Evolutionary conservation across 1,140 invertebrate genomes (phyloP).

Genomic region (Neocloeon triangulifer): DNA sequence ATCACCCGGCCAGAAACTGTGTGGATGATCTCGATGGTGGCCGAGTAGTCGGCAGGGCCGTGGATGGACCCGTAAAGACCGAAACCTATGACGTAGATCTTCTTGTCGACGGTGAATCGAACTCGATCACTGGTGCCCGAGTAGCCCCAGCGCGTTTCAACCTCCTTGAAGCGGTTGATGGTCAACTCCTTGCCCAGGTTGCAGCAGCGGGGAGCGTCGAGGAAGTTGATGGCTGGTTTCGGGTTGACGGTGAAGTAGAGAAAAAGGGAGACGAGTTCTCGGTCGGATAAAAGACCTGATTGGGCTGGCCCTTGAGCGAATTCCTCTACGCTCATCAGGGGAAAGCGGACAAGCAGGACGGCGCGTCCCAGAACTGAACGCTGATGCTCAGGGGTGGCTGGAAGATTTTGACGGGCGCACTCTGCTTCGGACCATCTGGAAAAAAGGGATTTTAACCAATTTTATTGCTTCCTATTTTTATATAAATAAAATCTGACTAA

Average conservation of each 20-base stretch:
- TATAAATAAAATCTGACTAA: no score
- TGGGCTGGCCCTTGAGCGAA: constrained; percentile 63
- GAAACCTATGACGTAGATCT: constrained; percentile 71
- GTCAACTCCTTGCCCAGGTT: constrained; percentile 66
- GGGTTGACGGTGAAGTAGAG: constrained; percentile 61
- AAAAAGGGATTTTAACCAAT: no score
- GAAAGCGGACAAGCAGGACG: constrained; percentile 55
- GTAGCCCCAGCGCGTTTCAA: constrained; percentile 69
- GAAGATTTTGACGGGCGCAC: constrained; percentile 38
- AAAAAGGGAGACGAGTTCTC: constrained; percentile 56
- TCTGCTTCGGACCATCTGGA: constrained; percentile 58
- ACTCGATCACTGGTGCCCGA: constrained; percentile 69
- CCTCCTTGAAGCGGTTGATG: constrained; percentile 57
- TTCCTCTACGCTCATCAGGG: constrained; percentile 70
- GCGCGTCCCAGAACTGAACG: constrained; percentile 39
- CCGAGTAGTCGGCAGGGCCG: constrained; percentile 59
- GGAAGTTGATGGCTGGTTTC: constrained; percentile 44
- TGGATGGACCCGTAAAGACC: constrained; percentile 73
- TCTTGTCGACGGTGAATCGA: constrained; percentile 58
- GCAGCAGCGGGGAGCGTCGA: constrained; percentile 52
- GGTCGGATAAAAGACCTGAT: constrained; percentile 47
- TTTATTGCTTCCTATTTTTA: no score
- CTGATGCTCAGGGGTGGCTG: constrained; percentile 44
- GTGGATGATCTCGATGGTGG: constrained; percentile 56
- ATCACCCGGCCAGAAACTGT: constrained; percentile 51